A percentile compares a stretch with the other conserved stretches of the same genome.
Evolutionary conservation across 92 coral and sea anemone genomes (phyloP).

Genomic region (Parazoanthus atlanticus): DNA sequence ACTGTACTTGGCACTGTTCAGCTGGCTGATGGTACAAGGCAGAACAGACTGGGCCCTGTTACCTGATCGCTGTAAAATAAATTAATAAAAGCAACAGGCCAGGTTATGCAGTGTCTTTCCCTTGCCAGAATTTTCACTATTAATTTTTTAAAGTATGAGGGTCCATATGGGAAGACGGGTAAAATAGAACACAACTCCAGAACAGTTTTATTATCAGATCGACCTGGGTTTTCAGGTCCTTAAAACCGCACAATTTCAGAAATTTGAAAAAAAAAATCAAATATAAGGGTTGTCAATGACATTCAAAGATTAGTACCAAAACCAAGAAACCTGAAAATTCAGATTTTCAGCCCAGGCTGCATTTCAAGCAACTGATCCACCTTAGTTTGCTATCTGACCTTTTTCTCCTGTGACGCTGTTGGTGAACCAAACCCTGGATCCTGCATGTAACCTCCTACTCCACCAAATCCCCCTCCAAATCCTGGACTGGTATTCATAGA

Average conservation of each 20-base stretch:
- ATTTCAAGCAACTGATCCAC: neutral
- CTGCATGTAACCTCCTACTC: slow-evolving; percentile 42
- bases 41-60: slow-evolving; percentile 74
- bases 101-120: no score
- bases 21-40: slow-evolving; percentile 79
- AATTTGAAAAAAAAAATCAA: no score
- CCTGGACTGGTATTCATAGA: slow-evolving; percentile 41
- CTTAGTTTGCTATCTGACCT: neutral
- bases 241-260: no score
- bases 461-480: slow-evolving; percentile 30
- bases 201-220: no score
- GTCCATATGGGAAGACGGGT: no score
- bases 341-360: neutral
- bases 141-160: no score
- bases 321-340: neutral
- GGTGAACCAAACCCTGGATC: slow-evolving; percentile 37
- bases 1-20: slow-evolving; percentile 76
- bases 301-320: no score
- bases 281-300: no score
- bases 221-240: no score
- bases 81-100: neutral
- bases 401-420: slow-evolving; percentile 25
- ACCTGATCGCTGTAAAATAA: slow-evolving; percentile 52
- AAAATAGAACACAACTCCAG: no score
- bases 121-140: no score